Conservation (phyloP, 2,888 invertebrate genomes). For the Rhimphoctona megacephalus region DNA sequence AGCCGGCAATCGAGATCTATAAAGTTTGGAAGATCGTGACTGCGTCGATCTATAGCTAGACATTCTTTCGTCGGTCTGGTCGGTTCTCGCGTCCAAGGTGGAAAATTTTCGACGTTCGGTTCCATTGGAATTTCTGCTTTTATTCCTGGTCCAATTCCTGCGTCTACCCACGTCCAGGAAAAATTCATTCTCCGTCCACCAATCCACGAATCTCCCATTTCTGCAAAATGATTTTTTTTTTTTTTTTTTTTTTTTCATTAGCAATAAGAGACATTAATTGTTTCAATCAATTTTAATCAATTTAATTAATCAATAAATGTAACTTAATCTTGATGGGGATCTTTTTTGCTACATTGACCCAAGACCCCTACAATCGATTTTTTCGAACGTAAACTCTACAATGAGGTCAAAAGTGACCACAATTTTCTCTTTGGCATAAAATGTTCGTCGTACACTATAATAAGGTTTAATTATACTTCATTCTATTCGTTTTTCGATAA, state of each 20-base stretch:
- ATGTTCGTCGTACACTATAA: too few relatives aligned
- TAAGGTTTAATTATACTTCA: too few relatives aligned
- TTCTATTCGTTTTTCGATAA: too few relatives aligned
- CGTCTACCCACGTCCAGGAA: constrained; percentile 73
- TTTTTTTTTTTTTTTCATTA: background rate
- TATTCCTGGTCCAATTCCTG: constrained; percentile 54
- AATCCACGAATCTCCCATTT: constrained; percentile 76
- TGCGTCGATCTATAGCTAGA: constrained; percentile 85
- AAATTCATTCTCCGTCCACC: constrained; percentile 73
- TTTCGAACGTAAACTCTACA: too few relatives aligned
- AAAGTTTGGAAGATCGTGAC: constrained; percentile 86
- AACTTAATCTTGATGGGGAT: too few relatives aligned
- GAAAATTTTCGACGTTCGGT: constrained; percentile 85
- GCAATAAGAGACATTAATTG: too few relatives aligned
- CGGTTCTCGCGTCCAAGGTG: constrained; percentile 85
- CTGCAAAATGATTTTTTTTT: constrained; percentile 51
- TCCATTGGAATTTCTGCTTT: constrained; percentile 82
- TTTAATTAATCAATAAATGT: too few relatives aligned
- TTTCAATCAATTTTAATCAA: background rate
- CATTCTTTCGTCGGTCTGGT: constrained; percentile 82
- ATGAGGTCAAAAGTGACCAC: too few relatives aligned
- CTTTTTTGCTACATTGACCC: too few relatives aligned
- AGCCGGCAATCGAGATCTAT: constrained; percentile 86
- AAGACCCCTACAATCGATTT: too few relatives aligned
- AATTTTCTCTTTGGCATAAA: too few relatives aligned